Percentiles rank a stretch among this genome's conserved stretches.
Conservation (phyloP, 1,140 invertebrate species). For the Plodia interpunctella region DNA sequence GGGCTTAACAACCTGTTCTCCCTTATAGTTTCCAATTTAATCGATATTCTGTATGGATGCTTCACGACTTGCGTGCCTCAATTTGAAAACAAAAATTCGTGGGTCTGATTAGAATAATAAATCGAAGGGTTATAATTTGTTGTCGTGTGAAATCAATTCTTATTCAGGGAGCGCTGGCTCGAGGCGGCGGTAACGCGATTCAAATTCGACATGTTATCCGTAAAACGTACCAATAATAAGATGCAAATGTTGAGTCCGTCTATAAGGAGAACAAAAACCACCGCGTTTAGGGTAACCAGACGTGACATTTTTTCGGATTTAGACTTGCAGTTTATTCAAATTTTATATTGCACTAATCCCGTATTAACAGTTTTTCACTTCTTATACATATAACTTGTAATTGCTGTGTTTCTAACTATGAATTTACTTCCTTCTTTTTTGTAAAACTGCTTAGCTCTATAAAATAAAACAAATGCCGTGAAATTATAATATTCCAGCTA, state of each 20-base stretch:
- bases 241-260: slow-evolving; percentile 58
- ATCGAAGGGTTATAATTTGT: slow-evolving; percentile 14
- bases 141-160: slow-evolving; percentile 53
- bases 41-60: slow-evolving; percentile 9
- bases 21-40: slow-evolving; percentile 28
- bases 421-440: too few relatives aligned
- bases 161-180: slow-evolving; percentile 38
- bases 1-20: slow-evolving; percentile 31
- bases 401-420: too few relatives aligned
- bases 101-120: slow-evolving; percentile 33
- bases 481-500: too few relatives aligned
- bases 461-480: too few relatives aligned
- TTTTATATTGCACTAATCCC: too few relatives aligned
- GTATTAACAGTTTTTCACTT: too few relatives aligned
- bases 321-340: too few relatives aligned
- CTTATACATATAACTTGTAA: too few relatives aligned
- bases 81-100: slow-evolving; percentile 21
- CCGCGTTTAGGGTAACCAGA: slow-evolving; percentile 15
- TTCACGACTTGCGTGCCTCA: slow-evolving; percentile 9
- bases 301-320: background rate
- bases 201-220: slow-evolving; percentile 64
- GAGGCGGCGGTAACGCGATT: slow-evolving; percentile 44
- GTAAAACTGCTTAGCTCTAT: too few relatives aligned
- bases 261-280: slow-evolving; percentile 48
- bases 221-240: slow-evolving; percentile 60